Evolutionary conservation across 2,113 vertebrate species (phyloP), one percentile per base, ranked within the genome.

Genomic region (Corapipo altera): DNA sequence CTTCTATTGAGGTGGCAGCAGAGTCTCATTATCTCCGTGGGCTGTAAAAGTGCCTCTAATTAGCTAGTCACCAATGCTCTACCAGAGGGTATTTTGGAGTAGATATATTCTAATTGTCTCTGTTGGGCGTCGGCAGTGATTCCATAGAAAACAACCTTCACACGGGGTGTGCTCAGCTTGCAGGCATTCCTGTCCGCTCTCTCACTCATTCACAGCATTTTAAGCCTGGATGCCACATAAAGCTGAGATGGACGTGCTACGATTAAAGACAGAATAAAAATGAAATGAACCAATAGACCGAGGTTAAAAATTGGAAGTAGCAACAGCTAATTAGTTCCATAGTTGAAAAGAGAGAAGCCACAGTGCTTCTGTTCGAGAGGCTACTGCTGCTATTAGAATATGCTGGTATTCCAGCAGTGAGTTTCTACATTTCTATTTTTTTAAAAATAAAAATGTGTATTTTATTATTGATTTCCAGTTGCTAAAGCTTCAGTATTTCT

Each of bases 21-120:
- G 81, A 93, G 92, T 90, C 96, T 96, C 95, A 94, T 95, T 94
- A 97, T 96, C 95, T 96, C 96, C 52, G 3, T 87, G 70, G 96
- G 92, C 94, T 94, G 79, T 92, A 96, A 95, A 94, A 97, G 95
- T 93, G 91, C 84, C 96, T 97, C 95, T 97, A 96, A 97, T 97
- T 97, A 97, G 96, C 84, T 89, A 96, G 94, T 85, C 91, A 94
- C 96, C 97, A 96, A 95, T 70, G 90, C 58, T 95, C 93, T 93
- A 89, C 95, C 96, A 96, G 94, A 97, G 91, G 96, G 94, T 94
- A 96, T 97, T 97, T 94, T 96, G 90, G 92, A 97, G 92, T 91
- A 88, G 89, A 96, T 97, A 95, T 95, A 96, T 93, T 97, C 94
- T 96, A 97, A 97, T 97, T 97, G 96, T 97, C 97, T 97, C 97